Percentiles rank a stretch among this genome's conserved stretches.
Conservation (phyloP, 2,888 invertebrate genomes). For the Dryobota labecula region DNA sequence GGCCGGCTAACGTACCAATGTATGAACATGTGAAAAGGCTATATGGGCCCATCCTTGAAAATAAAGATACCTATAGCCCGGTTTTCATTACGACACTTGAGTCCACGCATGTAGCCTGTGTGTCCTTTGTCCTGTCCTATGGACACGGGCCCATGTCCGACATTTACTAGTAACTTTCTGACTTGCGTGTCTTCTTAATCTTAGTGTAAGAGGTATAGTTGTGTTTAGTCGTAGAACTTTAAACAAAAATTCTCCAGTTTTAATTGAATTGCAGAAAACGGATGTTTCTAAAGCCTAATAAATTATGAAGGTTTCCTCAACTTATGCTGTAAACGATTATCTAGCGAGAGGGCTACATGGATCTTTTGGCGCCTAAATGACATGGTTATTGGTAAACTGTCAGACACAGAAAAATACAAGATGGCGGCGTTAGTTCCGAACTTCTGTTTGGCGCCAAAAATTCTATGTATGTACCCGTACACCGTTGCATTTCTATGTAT, state of each 20-base stretch:
- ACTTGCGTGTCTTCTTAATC: constrained; percentile 40
- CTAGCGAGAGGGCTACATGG: background rate
- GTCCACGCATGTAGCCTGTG: constrained; percentile 32
- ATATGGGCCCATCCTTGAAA: constrained; percentile 1
- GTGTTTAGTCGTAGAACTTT: constrained; percentile 41
- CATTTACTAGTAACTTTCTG: constrained; percentile 36
- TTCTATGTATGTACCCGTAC: too few species aligned
- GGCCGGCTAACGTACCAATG: constrained; percentile 15
- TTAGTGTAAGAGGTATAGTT: constrained; percentile 38
- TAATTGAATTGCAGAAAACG: constrained; percentile 38
- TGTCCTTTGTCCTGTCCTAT: constrained; percentile 29
- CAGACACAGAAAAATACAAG: too few species aligned
- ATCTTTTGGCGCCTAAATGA: background rate
- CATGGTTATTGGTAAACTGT: background rate
- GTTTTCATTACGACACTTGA: constrained; percentile 30
- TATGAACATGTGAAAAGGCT: background rate
- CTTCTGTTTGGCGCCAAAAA: background rate
- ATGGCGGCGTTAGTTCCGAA: background rate
- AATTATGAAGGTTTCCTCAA: constrained; percentile 32
- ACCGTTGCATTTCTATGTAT: constrained; percentile 13
- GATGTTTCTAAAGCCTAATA: constrained; percentile 25
- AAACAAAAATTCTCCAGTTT: constrained; percentile 34
- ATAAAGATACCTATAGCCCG: constrained; percentile 8
- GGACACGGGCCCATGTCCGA: constrained; percentile 24
- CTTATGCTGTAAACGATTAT: constrained; percentile 19